These are phyloP conservation scores for Dynastes tityus DNA, from an alignment of 2,888 invertebrate species.

Conservation along the genomic window DNA sequence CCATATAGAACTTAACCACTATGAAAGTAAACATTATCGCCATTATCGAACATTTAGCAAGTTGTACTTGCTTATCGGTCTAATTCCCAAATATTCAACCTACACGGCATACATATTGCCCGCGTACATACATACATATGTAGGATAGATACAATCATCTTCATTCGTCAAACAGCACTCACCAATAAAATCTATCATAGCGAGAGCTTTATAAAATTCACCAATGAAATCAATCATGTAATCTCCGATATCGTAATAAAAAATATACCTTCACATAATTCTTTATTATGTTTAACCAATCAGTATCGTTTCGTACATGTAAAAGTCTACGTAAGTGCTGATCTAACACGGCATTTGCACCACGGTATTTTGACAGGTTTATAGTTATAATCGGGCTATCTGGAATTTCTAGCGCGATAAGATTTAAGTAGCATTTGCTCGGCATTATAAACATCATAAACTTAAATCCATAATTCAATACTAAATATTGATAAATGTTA, in stretches of 20 bases:
- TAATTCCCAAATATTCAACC: conserved; percentile 6
- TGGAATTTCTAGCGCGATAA: conserved; percentile 53
- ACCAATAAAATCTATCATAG: conserved; percentile 24
- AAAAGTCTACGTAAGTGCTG: conserved; percentile 48
- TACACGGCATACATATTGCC: neutral
- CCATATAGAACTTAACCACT: neutral
- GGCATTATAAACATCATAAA: conserved; percentile 54
- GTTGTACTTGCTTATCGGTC: conserved; percentile 2
- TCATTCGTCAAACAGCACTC: conserved; percentile 10
- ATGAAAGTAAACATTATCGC: neutral
- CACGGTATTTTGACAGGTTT: conserved; percentile 51
- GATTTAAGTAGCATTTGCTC: conserved; percentile 54
- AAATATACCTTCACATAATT: conserved; percentile 17
- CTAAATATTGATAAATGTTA: conserved; percentile 53
- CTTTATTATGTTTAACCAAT: conserved; percentile 27
- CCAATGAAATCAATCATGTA: conserved; percentile 34
- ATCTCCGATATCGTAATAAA: conserved; percentile 18
- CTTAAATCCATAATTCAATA: conserved; percentile 54
- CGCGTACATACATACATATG: neutral
- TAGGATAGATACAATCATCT: neutral
- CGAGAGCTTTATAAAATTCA: conserved; percentile 7
- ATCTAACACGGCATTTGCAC: conserved; percentile 50
- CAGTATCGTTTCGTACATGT: conserved; percentile 13
- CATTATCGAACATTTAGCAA: conserved; percentile 6
- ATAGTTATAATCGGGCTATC: conserved; percentile 54